Evolutionary conservation across 2,888 invertebrate genomes (phyloP), one percentile per base, ranked within the genome.

Genomic region (Bellardia bayeri): DNA sequence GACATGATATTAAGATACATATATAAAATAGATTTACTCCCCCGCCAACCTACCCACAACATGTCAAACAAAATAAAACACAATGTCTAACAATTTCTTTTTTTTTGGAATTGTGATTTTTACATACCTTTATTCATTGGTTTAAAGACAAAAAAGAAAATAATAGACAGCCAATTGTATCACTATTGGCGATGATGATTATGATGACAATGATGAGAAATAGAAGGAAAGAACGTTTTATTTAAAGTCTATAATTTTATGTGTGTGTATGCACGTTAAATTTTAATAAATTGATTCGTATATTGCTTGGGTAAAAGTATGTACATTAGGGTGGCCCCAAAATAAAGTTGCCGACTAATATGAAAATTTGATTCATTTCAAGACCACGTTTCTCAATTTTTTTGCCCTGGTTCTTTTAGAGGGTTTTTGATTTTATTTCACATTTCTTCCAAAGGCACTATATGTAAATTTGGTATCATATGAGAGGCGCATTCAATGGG

Each of bases 201-300:
- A 23, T 51, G 23, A 54, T 54, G 71, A 61, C 54, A 78, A 78
- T 83, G 58, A 72, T 45, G 45, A 78, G 64, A 64, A 37, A 56
- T 71, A 23, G 33, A 71, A 64, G 45, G n/a, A 33, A 69, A 51
- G 37, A 79, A 23, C 13, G 45, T 69, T 79, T 42, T 33, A n/a
- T 58, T 37, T 37, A 63, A 71, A 51, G 71, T 71, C 23, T 80
- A 61, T 71, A 61, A 80, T 80, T 61, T 80, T 49, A 54, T 51
- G 11, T 14, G 13, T 42, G 11, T 33, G 13, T 49, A 45, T 13
- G 30, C 14, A 58, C 64, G 54, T 63, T 71, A 75, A 78, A 86
- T 82, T 56, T 83, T 58, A 69, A 80, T 80, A 61, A 51, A 80
- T 76, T 87, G 75, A 83, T 83, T 83, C 71, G 71, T 58, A 49